Evolutionary conservation across 2,888 invertebrate species (phyloP), one percentile per base, ranked within the genome.

Genomic region (Seladonia tumulorum): DNA sequence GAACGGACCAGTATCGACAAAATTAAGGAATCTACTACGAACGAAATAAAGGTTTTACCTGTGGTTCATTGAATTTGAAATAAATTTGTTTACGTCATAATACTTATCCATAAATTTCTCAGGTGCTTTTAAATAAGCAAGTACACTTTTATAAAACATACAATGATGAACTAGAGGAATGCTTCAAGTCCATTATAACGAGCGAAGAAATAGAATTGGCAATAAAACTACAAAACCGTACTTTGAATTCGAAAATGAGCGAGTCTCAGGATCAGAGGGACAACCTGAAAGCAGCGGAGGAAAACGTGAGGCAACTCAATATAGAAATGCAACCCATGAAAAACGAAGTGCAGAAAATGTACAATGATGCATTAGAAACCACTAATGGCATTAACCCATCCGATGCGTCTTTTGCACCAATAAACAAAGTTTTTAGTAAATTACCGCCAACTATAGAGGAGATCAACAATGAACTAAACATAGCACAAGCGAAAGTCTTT

Each of bases 401-500:
- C 0, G 96, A 97, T 82, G 94, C 93, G 5, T 93, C 93, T 0
- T 97, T 97, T 88, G 95, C 95, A 0, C 72, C 75, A 5, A 84
- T 91, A 60, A 89, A 91, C 57, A 85, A 88, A 10, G 88, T 87
- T 8, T 95, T 95, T 84, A 87, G 88, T 2, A 93, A 94, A 22
- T 92, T 98, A 25, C 96, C 97, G 0, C 91, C 95, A 0, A 95
- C 96, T 25, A 79, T 97, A 0, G 95, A 95, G 0, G 95, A 95
- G 1, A 93, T 98, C 12, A 96, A 96, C 47, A 96, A 96, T 0
- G 95, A 96, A 73, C 95, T 96, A 81, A 95, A 96, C 53, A 96
- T 97, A 66, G 93, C 96, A 22, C 96, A 96, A 90, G 96, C 97
- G 0, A 96, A 96, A 92, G 96, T 97, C 25, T 97, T 97, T 68